Evolutionary conservation across 2,888 invertebrate genomes (phyloP).

Genomic region (Notodonta dromedarius): DNA sequence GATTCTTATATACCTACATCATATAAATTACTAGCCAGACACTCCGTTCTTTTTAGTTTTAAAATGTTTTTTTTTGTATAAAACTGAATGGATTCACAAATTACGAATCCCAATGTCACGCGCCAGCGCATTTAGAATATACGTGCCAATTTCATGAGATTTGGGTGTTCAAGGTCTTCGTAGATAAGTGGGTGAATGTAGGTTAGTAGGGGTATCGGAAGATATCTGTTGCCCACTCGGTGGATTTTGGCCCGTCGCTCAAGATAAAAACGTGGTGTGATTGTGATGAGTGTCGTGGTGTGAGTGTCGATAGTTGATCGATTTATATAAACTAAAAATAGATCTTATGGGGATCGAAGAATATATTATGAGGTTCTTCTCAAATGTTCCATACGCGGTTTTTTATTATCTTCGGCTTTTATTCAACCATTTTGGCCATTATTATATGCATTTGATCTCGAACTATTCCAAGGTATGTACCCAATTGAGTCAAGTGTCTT

Average conservation of each 20-base stretch:
- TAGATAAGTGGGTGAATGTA: constrained; percentile 52
- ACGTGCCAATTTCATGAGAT: constrained; percentile 57
- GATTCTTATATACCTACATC: constrained; percentile 25
- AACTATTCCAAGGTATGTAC: too few species aligned
- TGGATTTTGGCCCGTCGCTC: not conserved
- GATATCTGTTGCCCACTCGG: constrained; percentile 23
- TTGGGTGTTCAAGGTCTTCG: constrained; percentile 50
- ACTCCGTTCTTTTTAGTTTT: constrained; percentile 39
- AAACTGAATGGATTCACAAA: constrained; percentile 68
- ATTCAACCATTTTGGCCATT: too few species aligned
- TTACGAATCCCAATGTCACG: constrained; percentile 58
- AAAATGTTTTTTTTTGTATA: constrained; percentile 48
- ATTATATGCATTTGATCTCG: too few species aligned
- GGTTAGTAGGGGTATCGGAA: constrained; percentile 50
- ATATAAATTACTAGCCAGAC: constrained; percentile 47
- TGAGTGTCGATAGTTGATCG: too few species aligned
- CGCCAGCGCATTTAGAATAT: constrained; percentile 48
- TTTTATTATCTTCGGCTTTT: too few species aligned
- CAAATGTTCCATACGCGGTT: too few species aligned
- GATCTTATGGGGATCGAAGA: too few species aligned
- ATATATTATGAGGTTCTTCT: too few species aligned
- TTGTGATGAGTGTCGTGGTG: too few species aligned
- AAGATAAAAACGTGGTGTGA: constrained; percentile 7
- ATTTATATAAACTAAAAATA: too few species aligned
- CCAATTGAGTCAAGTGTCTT: too few species aligned